phyloP scores from a whole-genome alignment of 2,888 invertebrate species.

The Leucophora obtusa region DNA sequence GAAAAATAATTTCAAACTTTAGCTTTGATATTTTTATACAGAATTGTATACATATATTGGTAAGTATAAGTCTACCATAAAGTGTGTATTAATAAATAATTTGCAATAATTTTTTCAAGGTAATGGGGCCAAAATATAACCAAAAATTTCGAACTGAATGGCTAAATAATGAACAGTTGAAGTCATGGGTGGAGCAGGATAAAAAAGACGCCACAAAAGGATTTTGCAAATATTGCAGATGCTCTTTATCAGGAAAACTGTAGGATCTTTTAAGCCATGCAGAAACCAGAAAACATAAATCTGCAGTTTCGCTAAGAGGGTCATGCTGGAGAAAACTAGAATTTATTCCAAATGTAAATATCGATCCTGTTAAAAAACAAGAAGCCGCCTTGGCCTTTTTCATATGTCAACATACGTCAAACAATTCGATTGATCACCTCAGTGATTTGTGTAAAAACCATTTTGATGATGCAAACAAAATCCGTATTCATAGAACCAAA shows the following conservation, averaged over 20 bases:
- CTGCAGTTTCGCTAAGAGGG: neutral
- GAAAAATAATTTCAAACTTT: too few relatives aligned
- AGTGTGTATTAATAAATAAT: too few relatives aligned
- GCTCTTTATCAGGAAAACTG: neutral
- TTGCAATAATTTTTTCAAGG: too few relatives aligned
- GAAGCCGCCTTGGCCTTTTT: conserved; percentile 22
- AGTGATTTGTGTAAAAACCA: conserved; percentile 18
- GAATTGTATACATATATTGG: too few relatives aligned
- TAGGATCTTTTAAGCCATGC: conserved; percentile 4
- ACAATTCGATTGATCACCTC: conserved; percentile 25
- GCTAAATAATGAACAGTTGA: conserved; percentile 11
- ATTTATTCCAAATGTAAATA: neutral
- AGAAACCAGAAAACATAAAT: conserved; percentile 25
- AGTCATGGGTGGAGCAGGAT: conserved; percentile 7
- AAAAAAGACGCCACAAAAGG: conserved; percentile 5
- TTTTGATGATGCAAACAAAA: conserved; percentile 12
- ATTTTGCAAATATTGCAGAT: conserved; percentile 19
- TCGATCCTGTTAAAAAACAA: neutral
- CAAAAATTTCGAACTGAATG: conserved; percentile 18
- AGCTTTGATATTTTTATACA: too few relatives aligned
- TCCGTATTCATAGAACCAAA: conserved; percentile 51
- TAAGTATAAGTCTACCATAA: too few relatives aligned
- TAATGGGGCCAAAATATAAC: neutral
- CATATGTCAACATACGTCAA: conserved; percentile 19
- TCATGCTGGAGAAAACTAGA: conserved; percentile 20